These are phyloP conservation scores for Gryllus longicercus DNA, from an alignment of 2,888 invertebrate genomes.

Conservation along the genomic window DNA sequence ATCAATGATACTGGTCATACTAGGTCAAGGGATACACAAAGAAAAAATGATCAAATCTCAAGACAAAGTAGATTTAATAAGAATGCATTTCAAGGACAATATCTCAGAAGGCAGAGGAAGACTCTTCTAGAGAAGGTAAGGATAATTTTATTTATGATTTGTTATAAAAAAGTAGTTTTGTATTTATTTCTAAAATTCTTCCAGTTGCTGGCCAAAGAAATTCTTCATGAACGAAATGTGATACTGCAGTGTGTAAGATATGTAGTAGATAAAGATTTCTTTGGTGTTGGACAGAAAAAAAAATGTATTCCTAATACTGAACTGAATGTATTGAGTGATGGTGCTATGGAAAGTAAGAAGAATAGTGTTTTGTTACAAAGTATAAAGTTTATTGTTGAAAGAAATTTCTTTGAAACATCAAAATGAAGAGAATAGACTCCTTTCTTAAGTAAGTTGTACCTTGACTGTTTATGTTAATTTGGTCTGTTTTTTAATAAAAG, in stretches of 20 bases:
- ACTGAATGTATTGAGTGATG: not conserved
- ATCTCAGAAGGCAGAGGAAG: conserved; percentile 18
- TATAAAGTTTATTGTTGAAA: not conserved
- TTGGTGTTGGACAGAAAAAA: conserved; percentile 43
- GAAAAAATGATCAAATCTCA: conserved; percentile 25
- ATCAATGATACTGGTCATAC: not conserved
- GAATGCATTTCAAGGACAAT: not conserved
- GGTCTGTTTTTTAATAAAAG: too few relatives aligned
- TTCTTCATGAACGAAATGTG: conserved; percentile 80
- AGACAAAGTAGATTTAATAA: conserved; percentile 18
- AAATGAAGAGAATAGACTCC: not conserved
- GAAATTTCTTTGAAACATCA: not conserved
- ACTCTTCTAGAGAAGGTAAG: conserved; percentile 37
- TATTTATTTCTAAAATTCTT: conserved; percentile 36
- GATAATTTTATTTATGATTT: not conserved
- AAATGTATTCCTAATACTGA: not conserved
- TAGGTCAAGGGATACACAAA: conserved; percentile 22
- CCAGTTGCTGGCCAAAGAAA: conserved; percentile 68
- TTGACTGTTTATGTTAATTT: too few relatives aligned
- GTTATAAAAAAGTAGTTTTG: conserved; percentile 19
- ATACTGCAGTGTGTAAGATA: conserved; percentile 81
- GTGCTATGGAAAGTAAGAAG: not conserved
- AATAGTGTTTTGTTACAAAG: not conserved
- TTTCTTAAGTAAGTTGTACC: too few relatives aligned
- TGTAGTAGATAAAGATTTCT: conserved; percentile 74